Percentiles rank a stretch among this genome's conserved stretches.
Evolutionary conservation across 2,113 vertebrate genomes (phyloP).

Genomic region (Illadopsis cleaveri): DNA sequence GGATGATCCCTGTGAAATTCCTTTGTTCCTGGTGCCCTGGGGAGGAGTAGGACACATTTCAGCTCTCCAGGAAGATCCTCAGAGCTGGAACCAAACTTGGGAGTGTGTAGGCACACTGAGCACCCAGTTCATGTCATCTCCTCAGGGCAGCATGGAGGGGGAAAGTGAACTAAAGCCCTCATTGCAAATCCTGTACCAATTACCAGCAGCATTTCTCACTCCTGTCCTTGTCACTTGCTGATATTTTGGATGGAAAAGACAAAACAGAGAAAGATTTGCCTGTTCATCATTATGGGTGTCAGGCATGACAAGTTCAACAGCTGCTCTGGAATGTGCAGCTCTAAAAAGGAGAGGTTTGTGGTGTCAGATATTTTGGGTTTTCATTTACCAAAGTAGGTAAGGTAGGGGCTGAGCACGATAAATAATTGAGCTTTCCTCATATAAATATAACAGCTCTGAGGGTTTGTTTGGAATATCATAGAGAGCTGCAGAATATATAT

Average conservation of each 20-base stretch:
- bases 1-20: background rate
- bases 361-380: background rate
- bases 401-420: background rate
- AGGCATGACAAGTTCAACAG: background rate
- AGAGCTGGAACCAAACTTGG: background rate
- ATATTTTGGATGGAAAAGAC: background rate
- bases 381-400: background rate
- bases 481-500: background rate
- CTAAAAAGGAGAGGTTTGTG: background rate
- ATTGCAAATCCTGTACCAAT: background rate
- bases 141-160: background rate
- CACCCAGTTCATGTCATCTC: accelerated
- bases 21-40: background rate
- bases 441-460: background rate
- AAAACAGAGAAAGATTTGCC: background rate
- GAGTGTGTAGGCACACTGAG: background rate
- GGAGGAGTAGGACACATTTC: background rate
- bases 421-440: background rate
- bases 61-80: background rate
- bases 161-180: background rate
- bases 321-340: background rate
- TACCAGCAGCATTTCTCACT: background rate
- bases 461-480: background rate
- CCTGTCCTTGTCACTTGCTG: background rate
- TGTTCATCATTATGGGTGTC: accelerated